Base-by-base conservation (phyloP, 2,113 vertebrate species). In the Pristiophorus japonicus region DNA sequence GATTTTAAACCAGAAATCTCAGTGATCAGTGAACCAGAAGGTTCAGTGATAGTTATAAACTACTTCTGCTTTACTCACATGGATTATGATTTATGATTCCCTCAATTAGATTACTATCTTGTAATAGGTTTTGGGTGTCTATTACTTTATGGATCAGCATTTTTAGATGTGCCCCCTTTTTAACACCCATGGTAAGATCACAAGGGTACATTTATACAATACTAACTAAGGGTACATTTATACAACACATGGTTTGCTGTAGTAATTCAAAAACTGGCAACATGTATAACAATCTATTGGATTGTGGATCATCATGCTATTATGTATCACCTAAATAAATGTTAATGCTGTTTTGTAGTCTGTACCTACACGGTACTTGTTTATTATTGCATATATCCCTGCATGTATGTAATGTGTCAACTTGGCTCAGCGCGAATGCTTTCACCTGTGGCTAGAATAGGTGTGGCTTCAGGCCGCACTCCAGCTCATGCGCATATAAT, bases 1-100 rank as follows among this genome's bases (percentile, higher is more conserved):
- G 66, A 73, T 94, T 94, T 94, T 51, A 51, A 63, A 70, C 66
- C 65, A 70, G 30, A 47, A 94, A 94, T 94, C 65, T 34, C n/a
- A n/a, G n/a, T n/a, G n/a, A n/a, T n/a, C n/a, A n/a, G n/a, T n/a
- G n/a, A 45, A 94, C 24, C 70, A 65, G 24, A 10, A 45, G 22
- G 92, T 94, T 67, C 22, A 47, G 63, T 30, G 59, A 45, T 4
- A 94, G 62, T 67, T 66, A 66, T 3, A 45, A 45, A 45, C 14
- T 67, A 92, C 30, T 38, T 92, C 30, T 3, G 59, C 88, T 63
- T 63, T 63, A 63, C 30, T 92, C 88, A 63, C 47, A 55, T 63
- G 65, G 91, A 42, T 93, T 66, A 65, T 66, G 38, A 66, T 66
- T 65, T 42, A 63, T 20, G n/a, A 92, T 62, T 24, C 51, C 16